Evolutionary conservation across 2,113 vertebrate genomes (phyloP).

Genomic region (Rostratula benghalensis): DNA sequence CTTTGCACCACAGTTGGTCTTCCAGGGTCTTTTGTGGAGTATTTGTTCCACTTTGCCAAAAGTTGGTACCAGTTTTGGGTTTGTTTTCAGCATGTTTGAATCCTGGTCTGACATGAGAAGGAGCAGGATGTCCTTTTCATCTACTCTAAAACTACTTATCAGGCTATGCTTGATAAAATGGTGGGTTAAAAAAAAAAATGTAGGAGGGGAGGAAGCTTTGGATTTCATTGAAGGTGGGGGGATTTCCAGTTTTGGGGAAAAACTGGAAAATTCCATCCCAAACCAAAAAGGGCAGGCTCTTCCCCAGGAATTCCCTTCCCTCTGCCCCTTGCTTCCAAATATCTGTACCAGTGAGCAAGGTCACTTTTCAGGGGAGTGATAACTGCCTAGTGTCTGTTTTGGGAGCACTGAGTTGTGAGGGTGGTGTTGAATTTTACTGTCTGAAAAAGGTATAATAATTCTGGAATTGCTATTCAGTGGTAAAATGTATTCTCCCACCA

Average conservation of each 20-base stretch:
- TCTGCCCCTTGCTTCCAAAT: fast-evolving
- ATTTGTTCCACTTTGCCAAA: neutral
- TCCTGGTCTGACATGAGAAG: neutral
- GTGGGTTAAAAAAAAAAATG: neutral
- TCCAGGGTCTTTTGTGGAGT: neutral
- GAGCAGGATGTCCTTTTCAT: neutral
- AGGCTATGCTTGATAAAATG: neutral
- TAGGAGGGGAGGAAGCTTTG: neutral
- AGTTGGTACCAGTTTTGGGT: neutral
- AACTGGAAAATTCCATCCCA: neutral
- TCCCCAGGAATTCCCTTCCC: neutral
- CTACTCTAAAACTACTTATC: neutral
- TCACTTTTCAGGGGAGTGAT: neutral
- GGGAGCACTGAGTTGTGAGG: neutral
- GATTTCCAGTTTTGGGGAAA: neutral
- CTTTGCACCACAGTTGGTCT: neutral
- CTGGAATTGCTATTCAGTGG: neutral
- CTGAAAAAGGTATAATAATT: neutral
- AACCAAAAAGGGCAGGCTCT: neutral
- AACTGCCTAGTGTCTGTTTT: neutral
- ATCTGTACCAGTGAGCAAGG: neutral
- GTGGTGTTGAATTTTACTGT: neutral
- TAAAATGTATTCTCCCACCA: neutral
- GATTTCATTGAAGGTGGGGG: neutral
- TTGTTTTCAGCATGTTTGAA: neutral